phyloP scores from a whole-genome alignment of 2,888 invertebrate genomes.

The Allolobophora icterica region DNA sequence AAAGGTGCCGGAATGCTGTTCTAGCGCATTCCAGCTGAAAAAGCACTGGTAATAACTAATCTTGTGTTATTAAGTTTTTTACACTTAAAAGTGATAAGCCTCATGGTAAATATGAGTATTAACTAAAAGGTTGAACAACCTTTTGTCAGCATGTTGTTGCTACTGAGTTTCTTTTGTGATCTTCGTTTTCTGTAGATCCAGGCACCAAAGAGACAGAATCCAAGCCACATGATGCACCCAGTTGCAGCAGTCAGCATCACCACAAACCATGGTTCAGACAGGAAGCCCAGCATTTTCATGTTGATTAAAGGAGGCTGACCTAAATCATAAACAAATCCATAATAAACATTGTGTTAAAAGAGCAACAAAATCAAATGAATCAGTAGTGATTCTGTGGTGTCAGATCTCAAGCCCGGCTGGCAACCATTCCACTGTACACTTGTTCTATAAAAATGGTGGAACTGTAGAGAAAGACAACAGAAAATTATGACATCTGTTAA shows the following conservation, averaged over 20 bases:
- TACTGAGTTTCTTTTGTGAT: not conserved
- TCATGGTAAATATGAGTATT: not conserved
- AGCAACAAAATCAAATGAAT: not conserved
- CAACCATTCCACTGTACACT: too few relatives aligned
- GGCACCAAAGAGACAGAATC: conserved; percentile 13
- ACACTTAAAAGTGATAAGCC: not conserved
- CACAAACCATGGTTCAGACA: not conserved
- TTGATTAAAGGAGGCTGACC: not conserved
- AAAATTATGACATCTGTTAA: too few relatives aligned
- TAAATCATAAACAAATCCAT: not conserved
- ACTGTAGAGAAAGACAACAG: too few relatives aligned
- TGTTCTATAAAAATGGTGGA: too few relatives aligned
- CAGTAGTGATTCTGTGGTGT: not conserved
- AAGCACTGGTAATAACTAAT: not conserved
- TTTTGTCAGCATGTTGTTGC: conserved; percentile 3
- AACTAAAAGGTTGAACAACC: too few relatives aligned
- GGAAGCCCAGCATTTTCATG: not conserved
- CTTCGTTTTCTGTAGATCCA: not conserved
- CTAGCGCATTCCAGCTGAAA: too few relatives aligned
- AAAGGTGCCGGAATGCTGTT: too few relatives aligned
- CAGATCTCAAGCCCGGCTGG: not conserved
- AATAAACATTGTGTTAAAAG: too few relatives aligned
- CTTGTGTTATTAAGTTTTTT: not conserved
- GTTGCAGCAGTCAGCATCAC: conserved; percentile 9
- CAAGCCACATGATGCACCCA: not conserved